Evolutionary conservation across 2,113 vertebrate genomes (phyloP), one percentile per base, ranked within the genome.

Genomic region (Zosterops borbonicus): DNA sequence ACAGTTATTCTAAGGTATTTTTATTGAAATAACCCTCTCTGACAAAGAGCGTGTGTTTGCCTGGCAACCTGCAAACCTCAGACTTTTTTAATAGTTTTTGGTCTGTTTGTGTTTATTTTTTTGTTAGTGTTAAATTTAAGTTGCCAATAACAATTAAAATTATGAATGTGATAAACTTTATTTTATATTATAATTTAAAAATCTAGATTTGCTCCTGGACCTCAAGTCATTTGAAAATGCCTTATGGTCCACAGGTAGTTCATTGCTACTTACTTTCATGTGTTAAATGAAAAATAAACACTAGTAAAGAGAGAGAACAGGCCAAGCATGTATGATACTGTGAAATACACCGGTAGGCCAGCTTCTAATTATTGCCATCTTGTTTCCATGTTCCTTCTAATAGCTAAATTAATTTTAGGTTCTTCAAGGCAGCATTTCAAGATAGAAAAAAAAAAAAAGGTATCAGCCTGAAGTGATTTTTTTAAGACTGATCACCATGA

Each of bases 1-100:
- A 97, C 56, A 97, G 41, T 65, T 98, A 96, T 65, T 97, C 97
- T 55, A 99, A 99, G 99, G 99, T 99, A 77, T 91, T 65, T 42
- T 21, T 41, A 27, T 83, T 68, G 53, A 70, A 82, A 53, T 50
- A 47, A 16, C 14, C 4, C 4, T 24, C 18, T 46, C 44, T 80
- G 49, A 35, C 25, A 22, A 25, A 35, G 15, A 18, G 33, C 14
- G 9, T 18, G 31, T 25, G 3, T 80, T 69, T 76, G 64, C n/a
- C 44, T 68, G 67, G 20, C 29, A 24, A 33, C 22, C 11, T 41
- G 28, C 28, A 76, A 41, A 75, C 33, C 15, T 75, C 12, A 24
- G 1, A 20, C 6, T 35, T 29, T 78, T 55, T 21, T 11, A 27
- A 10, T 37, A 59, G 11, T 18, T 17, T 50, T 39, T 49, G 14